These are phyloP conservation scores for Aphyosemion australe DNA, from an alignment of 2,113 vertebrate species.

Conservation along the genomic window DNA sequence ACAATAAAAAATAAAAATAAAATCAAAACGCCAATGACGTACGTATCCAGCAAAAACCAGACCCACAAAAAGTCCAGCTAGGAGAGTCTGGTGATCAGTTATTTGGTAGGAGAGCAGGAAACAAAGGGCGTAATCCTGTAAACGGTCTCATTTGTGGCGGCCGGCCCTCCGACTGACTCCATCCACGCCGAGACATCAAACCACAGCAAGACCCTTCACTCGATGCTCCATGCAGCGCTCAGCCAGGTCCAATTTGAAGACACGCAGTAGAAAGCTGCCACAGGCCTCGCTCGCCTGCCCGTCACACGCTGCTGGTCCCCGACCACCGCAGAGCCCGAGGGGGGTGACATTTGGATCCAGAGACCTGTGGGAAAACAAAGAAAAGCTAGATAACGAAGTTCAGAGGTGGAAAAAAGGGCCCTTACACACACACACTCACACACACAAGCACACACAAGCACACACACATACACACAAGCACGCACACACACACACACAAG, in stretches of 20 bases:
- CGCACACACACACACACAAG: too few relatives aligned
- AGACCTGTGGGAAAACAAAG: constrained; percentile 74
- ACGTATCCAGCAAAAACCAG: constrained; percentile 65
- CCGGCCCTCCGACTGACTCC: constrained; percentile 78
- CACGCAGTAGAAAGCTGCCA: constrained; percentile 57
- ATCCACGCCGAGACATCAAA: constrained; percentile 82
- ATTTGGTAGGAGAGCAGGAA: constrained; percentile 54
- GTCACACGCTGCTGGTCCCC: constrained; percentile 77
- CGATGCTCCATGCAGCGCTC: constrained; percentile 64
- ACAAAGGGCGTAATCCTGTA: constrained; percentile 77
- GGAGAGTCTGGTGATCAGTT: constrained; percentile 67
- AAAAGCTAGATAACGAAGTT: constrained; percentile 63
- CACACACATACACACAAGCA: too few relatives aligned
- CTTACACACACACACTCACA: constrained; percentile 33
- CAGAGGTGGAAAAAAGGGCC: constrained; percentile 27
- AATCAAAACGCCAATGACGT: constrained; percentile 60
- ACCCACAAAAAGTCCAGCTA: constrained; percentile 68
- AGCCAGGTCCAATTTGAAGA: constrained; percentile 72
- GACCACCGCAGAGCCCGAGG: constrained; percentile 67
- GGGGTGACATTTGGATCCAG: constrained; percentile 79
- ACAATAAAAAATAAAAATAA: constrained; percentile 65
- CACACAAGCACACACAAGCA: not conserved
- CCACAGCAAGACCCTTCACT: constrained; percentile 77
- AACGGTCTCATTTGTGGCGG: constrained; percentile 78
- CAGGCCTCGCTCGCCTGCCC: constrained; percentile 65